Base-by-base conservation (phyloP, 2,888 invertebrate genomes). In the Noctua comes region DNA sequence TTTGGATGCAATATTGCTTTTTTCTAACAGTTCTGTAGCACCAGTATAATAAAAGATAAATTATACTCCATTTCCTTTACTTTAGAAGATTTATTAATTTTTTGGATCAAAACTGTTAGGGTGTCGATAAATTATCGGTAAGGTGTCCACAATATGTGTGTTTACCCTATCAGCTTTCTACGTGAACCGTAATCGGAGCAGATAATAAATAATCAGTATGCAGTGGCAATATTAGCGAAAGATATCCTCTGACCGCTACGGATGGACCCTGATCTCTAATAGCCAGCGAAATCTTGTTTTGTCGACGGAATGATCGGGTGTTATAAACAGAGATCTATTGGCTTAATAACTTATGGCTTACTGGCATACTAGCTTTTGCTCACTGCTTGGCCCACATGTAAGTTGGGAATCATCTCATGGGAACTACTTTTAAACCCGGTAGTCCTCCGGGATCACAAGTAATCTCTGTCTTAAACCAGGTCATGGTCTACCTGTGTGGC, bases 221-320 rank as follows among this genome's bases (percentile, higher is more conserved):
- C 71, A 69, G 57, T 74, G 36, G 69, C 73, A 72, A 69, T 46
- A 73, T 79, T 66, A 75, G 27, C 57, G 18, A 3, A 16, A 54
- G 68, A 83, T 83, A 80, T 68, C 31, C 27, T 3, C 40, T 54
- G 66, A 69, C 65, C 69, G 72, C 27, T 43, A 11, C 64, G 51
- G 18, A 16, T 57, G 66, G 59, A 82, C 86, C 66, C 71, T 69
- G 77, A 57, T 66, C 65, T 62, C 62, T 24, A 40, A 40, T n/a
- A 66, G 31, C 77, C 83, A 43, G 68, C 10, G n/a, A 59, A 77
- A 77, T 68, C 68, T 73, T 68, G 86, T 76, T 73, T 69, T n/a
- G n/a, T n/a, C 62, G 10, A 57, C 27, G 24, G 54, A 69, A 46
- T 69, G 40, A 31, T n/a, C 54, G 24, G 27, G 18, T n/a, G 36